A percentile compares a stretch with the other conserved stretches of the same genome.
These are phyloP conservation scores for Tachyglossus aculeatus DNA, from an alignment of 2,797 vertebrate species.

Conservation along the genomic window DNA sequence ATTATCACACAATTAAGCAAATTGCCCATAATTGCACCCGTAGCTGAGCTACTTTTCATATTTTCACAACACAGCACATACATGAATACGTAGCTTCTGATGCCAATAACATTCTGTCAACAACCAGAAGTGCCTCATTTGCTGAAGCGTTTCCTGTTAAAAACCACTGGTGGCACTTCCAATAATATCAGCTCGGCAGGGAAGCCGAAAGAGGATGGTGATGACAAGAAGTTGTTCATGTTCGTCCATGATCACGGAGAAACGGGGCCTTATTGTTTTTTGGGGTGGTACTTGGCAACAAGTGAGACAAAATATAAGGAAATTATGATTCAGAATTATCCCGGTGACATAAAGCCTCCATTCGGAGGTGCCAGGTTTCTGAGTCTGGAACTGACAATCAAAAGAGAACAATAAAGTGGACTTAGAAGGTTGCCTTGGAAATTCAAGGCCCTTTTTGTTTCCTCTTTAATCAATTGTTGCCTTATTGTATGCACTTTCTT, in stretches of 20 bases:
- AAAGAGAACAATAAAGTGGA: slow-evolving; percentile 51
- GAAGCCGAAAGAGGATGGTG: slow-evolving; percentile 76
- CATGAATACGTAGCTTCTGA: slow-evolving; percentile 68
- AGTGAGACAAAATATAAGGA: slow-evolving; percentile 42
- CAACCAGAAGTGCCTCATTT: slow-evolving; percentile 69
- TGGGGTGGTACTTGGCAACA: slow-evolving; percentile 47
- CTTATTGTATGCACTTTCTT: slow-evolving; percentile 61
- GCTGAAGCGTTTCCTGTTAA: slow-evolving; percentile 72
- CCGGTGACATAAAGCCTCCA: slow-evolving; percentile 50
- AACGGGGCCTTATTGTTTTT: slow-evolving; percentile 14
- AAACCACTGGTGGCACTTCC: slow-evolving; percentile 67
- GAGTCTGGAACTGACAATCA: slow-evolving; percentile 51
- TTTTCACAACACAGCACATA: slow-evolving; percentile 71
- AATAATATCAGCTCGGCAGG: slow-evolving; percentile 70
- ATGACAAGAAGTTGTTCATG: slow-evolving; percentile 75
- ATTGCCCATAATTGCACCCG: slow-evolving; percentile 76
- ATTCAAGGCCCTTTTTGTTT: slow-evolving; percentile 33
- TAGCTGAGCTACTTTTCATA: slow-evolving; percentile 75
- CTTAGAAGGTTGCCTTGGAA: slow-evolving; percentile 50
- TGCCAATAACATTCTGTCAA: slow-evolving; percentile 74
- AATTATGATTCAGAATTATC: slow-evolving; percentile 62
- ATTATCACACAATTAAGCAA: slow-evolving; percentile 76
- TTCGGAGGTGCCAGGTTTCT: slow-evolving; percentile 61
- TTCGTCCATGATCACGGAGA: slow-evolving; percentile 70
- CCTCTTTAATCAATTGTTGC: slow-evolving; percentile 57